Evolutionary conservation across 2,797 vertebrate genomes (phyloP), one percentile per base, ranked within the genome.

Genomic region (Menidia menidia): DNA sequence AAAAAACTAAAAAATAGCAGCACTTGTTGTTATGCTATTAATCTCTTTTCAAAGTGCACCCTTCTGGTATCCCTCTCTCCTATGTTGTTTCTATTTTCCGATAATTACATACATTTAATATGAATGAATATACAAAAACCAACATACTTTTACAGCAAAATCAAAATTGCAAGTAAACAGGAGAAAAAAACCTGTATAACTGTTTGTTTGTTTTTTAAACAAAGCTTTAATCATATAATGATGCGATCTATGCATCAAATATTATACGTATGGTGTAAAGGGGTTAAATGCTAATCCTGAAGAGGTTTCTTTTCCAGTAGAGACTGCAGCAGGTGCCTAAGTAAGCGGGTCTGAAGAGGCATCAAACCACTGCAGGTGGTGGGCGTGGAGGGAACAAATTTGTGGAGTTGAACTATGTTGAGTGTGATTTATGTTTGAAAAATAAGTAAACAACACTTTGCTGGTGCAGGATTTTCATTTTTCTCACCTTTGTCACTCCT

Each of bases 401-500:
- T 66, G 39, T 47, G 18, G 53, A 39, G 54, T 54, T 6, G 47
- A 65, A 47, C 32, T 66, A 32, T 15, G 30, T 15, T 47, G 52
- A 57, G 43, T 48, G 56, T 66, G 64, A 66, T 66, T 66, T 66
- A 66, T 66, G 64, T 39, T 39, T 45, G 55, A 18, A 48, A 66
- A 57, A 53, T 53, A 60, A 43, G 25, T 57, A 59, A 51, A 47
- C 25, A 52, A 25, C 44, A 56, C 44, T 66, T 56, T 67, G 44
- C 64, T 48, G 33, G 56, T 58, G 64, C 54, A 57, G 45, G 54
- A 33, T 39, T 25, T 50, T 33, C 64, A 50, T 67, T 33, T 42
- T 67, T 58, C 30, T 55, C 33, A 50, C 33, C 57, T 67, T 58
- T 51, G 44, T 58, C 43, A 53, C 64, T 58, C 42, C 35, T 58